Conservation (phyloP, 2,888 invertebrate species). For the Allolobophora icterica region DNA sequence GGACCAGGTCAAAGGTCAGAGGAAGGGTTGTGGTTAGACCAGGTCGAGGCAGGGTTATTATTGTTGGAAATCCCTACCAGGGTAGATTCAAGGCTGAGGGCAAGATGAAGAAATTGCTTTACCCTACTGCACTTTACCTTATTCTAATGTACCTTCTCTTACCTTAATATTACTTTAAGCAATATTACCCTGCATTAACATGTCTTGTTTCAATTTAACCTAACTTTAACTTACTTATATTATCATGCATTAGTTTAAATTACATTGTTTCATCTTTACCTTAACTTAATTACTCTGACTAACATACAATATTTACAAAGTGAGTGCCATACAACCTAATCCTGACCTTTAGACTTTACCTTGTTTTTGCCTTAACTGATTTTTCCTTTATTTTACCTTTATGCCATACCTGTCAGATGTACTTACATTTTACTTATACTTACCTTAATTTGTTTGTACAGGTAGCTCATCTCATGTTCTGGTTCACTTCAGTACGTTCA, state of each 20-base stretch:
- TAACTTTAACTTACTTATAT: too few relatives aligned
- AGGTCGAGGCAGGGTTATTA: background rate
- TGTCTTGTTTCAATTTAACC: too few relatives aligned
- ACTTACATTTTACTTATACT: background rate
- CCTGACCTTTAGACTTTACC: too few relatives aligned
- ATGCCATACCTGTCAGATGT: background rate
- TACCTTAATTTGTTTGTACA: background rate
- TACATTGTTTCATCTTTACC: too few relatives aligned
- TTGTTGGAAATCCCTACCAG: background rate
- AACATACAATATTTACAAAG: background rate
- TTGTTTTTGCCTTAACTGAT: too few relatives aligned
- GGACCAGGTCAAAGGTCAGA: too few relatives aligned
- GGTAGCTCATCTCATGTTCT: conserved; percentile 4
- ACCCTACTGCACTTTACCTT: background rate
- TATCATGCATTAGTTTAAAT: too few relatives aligned
- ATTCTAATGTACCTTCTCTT: background rate
- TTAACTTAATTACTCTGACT: too few relatives aligned
- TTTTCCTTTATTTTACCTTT: too few relatives aligned
- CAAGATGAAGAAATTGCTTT: background rate
- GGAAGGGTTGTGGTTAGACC: too few relatives aligned
- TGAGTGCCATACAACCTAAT: too few relatives aligned
- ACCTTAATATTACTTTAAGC: background rate
- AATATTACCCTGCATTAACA: background rate
- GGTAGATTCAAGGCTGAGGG: background rate
- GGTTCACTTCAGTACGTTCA: conserved; percentile 14